Evolutionary conservation across 1,140 invertebrate species (phyloP), one percentile per base, ranked within the genome.

Genomic region (Daktulosphaira vitifoliae): DNA sequence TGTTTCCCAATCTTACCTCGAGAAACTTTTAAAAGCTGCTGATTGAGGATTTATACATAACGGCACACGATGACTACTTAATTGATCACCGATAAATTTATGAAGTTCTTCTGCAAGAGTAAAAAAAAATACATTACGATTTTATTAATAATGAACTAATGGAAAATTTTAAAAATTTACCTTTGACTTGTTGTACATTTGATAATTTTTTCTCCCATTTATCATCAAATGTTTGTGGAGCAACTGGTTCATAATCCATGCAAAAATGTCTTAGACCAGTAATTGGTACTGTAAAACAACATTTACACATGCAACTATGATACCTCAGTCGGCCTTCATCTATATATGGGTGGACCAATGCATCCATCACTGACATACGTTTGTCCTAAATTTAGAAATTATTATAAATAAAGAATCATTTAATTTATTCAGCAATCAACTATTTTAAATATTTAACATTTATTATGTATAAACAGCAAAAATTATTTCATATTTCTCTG

Each of bases 271-370:
- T 80, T 73, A 85, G 78, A n/a, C 56, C 56, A 16, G 83, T 84
- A 67, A 81, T 81, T 37, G 82, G 82, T 65, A 82, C 84, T 70
- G 83, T 88, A 74, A 87, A 90, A 78, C 96, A 99, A 76, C 96
- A 99, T 72, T 89, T 89, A 80, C 96, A 99, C 96, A 99, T 99
- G 76, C 96, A 99, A 44, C 96, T 98, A 78, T 99, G 96, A 78
- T 98, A 99, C 71, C 96, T 83, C 68, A 99, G 81, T 69, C 96
- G 82, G 51, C 96, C 96, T 76, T 99, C 96, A 73, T 98, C 94
- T 65, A 99, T 80, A 78, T 98, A 99, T 13, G 93, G 92, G 81
- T 98, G 95, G 66, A 89, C 87, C 68, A 99, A 79, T 6, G 96
- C 96, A 75, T 97, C 90, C 38, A 89, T 85, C 49, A 97, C 92